These are phyloP conservation scores for Drosophila kohkoa DNA, from an alignment of 1,140 invertebrate genomes.

Conservation along the genomic window DNA sequence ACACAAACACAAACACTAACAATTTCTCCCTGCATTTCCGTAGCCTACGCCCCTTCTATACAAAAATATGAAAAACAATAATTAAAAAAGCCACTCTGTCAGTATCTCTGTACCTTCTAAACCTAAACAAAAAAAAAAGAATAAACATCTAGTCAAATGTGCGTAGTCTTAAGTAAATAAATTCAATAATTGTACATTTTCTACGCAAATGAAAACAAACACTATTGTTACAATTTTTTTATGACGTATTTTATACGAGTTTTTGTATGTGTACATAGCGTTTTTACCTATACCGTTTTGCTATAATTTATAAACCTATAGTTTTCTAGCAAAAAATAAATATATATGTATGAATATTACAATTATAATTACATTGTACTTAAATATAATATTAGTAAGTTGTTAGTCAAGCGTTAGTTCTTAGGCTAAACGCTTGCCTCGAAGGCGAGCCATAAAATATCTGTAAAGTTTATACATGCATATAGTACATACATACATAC, in stretches of 20 bases:
- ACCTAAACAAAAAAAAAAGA: constrained; percentile 42
- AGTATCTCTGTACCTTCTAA: constrained; percentile 79
- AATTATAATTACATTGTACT: constrained; percentile 46
- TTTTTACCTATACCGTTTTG: constrained; percentile 65
- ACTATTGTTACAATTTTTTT: constrained; percentile 75
- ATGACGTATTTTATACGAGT: constrained; percentile 67
- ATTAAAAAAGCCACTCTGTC: constrained; percentile 44
- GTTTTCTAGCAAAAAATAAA: constrained; percentile 61
- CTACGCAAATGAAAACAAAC: constrained; percentile 44
- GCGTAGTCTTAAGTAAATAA: constrained; percentile 59
- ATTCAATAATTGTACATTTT: constrained; percentile 77
- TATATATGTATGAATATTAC: constrained; percentile 23
- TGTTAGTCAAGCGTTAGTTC: constrained; percentile 67
- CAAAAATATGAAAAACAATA: constrained; percentile 5
- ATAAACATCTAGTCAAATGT: constrained; percentile 63
- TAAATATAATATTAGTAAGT: constrained; percentile 41
- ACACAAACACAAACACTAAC: too few relatives aligned
- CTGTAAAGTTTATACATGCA: constrained; percentile 66
- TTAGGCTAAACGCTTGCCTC: constrained; percentile 60
- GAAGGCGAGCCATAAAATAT: constrained; percentile 63
- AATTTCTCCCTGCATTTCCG: constrained; percentile 26
- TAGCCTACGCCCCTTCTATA: constrained; percentile 1
- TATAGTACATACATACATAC: constrained; percentile 10
- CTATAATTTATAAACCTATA: constrained; percentile 54
- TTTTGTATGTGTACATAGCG: constrained; percentile 75